These are phyloP conservation scores for Zaprionus davidi DNA, from an alignment of 1,140 invertebrate species.

Conservation along the genomic window DNA sequence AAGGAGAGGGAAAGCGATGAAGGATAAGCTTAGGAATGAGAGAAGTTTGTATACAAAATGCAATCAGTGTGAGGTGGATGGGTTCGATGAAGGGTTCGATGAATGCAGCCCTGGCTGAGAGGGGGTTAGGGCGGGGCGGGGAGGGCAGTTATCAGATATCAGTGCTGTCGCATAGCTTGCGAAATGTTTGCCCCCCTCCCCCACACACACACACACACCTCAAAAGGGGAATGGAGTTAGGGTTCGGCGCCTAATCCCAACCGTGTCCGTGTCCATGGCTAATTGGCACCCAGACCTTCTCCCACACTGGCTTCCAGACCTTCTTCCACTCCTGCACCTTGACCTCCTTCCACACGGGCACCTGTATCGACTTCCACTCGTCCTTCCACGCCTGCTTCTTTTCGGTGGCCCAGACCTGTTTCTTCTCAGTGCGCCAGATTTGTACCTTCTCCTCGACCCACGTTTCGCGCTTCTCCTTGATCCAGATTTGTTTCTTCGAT, in stretches of 20 bases:
- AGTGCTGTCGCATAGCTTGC: slow-evolving; percentile 72
- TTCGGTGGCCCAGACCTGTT: slow-evolving; percentile 91
- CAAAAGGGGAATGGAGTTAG: neutral
- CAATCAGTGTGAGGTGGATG: slow-evolving; percentile 21
- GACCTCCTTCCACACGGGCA: slow-evolving; percentile 88
- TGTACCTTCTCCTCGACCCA: slow-evolving; percentile 91
- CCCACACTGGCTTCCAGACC: slow-evolving; percentile 91
- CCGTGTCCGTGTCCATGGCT: slow-evolving; percentile 85
- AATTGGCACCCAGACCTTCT: slow-evolving; percentile 90
- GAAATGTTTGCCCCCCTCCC: slow-evolving; percentile 26
- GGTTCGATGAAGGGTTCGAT: slow-evolving; percentile 5
- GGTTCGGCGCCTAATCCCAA: slow-evolving; percentile 85
- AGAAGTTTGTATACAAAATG: slow-evolving; percentile 62
- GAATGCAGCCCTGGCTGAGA: neutral
- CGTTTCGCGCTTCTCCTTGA: slow-evolving; percentile 89
- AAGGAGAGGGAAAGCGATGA: slow-evolving; percentile 13
- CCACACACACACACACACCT: neutral
- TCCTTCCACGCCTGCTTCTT: slow-evolving; percentile 91
- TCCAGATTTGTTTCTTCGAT: slow-evolving; percentile 91
- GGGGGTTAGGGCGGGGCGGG: slow-evolving; percentile 9
- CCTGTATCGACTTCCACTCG: slow-evolving; percentile 87
- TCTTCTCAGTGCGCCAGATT: slow-evolving; percentile 90
- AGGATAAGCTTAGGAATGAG: slow-evolving; percentile 5
- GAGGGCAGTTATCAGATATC: slow-evolving; percentile 71
- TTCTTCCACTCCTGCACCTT: slow-evolving; percentile 90